Conservation (phyloP, 1,140 invertebrate genomes). For the Eupristina koningsbergeri region DNA sequence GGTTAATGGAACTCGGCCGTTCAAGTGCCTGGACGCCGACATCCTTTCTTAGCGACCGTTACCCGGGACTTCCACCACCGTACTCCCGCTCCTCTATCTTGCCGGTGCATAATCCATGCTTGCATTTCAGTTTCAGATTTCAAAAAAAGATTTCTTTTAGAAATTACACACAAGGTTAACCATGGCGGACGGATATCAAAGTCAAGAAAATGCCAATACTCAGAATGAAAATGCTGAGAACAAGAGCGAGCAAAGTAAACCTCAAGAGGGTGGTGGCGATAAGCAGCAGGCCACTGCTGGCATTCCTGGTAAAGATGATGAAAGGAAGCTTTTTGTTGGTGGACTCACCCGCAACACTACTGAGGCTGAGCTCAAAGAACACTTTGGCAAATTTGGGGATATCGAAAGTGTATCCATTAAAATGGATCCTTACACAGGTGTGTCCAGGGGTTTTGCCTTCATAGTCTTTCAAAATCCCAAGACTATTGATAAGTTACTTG, state of each 20-base stretch:
- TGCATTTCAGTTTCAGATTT: conserved; percentile 2
- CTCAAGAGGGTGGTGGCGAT: conserved; percentile 44
- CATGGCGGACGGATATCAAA: conserved; percentile 47
- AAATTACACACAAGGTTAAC: not conserved
- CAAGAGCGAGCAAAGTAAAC: conserved; percentile 47
- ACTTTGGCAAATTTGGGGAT: conserved; percentile 78
- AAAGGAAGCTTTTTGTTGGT: conserved; percentile 74
- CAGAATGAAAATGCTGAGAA: conserved; percentile 17
- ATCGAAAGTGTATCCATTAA: conserved; percentile 80
- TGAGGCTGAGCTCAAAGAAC: conserved; percentile 76
- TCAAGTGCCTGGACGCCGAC: not conserved
- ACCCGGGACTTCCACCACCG: not conserved
- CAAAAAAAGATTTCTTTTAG: not conserved
- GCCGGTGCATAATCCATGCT: not conserved
- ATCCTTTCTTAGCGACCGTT: not conserved
- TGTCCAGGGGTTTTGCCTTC: conserved; percentile 81
- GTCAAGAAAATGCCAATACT: conserved; percentile 34
- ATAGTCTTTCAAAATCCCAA: conserved; percentile 79
- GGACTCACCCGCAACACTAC: conserved; percentile 72
- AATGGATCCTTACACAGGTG: conserved; percentile 78
- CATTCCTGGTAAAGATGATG: conserved; percentile 73
- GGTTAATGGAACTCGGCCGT: not conserved
- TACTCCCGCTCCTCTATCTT: too few species aligned
- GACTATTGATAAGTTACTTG: conserved; percentile 77
- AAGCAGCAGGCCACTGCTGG: conserved; percentile 69